A percentile compares a stretch with the other conserved stretches of the same genome.
Evolutionary conservation across 2,113 vertebrate genomes (phyloP).

Genomic region (Sinocyclocheilus rhinocerous): DNA sequence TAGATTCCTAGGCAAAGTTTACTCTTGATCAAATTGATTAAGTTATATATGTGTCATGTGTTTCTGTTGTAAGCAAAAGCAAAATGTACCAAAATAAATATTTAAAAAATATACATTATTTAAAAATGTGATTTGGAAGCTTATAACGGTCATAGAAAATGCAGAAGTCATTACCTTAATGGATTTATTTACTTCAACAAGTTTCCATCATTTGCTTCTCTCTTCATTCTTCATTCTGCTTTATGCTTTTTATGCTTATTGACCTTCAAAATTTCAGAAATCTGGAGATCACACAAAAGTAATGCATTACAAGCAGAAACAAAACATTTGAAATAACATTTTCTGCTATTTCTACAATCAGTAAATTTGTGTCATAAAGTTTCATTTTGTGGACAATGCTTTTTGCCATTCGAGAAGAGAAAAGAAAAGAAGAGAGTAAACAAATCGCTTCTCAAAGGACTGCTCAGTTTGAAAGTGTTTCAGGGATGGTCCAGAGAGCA

Average conservation of each 20-base stretch:
- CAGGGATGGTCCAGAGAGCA: slow-evolving; percentile 37
- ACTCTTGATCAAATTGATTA: too few species aligned
- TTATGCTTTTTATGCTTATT: not conserved
- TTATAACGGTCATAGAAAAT: not conserved
- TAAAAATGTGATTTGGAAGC: not conserved
- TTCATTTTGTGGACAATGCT: not conserved
- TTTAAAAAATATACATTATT: not conserved
- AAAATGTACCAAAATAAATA: not conserved
- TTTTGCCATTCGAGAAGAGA: not conserved
- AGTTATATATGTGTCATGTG: not conserved
- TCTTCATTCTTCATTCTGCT: not conserved
- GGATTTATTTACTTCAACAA: slow-evolving; percentile 9
- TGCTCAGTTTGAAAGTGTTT: slow-evolving; percentile 22
- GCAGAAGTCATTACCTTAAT: not conserved
- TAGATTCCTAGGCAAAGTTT: too few species aligned
- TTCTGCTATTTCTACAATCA: not conserved
- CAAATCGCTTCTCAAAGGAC: slow-evolving; percentile 18
- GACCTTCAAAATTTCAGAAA: not conserved
- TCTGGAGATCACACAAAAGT: slow-evolving; percentile 40
- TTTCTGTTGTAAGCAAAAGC: not conserved
- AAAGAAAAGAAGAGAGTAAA: slow-evolving; percentile 13
- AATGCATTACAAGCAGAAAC: slow-evolving; percentile 46
- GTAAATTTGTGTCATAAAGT: slow-evolving; percentile 3
- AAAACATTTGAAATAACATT: not conserved
- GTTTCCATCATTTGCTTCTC: not conserved